Conservation (phyloP, 2,888 invertebrate genomes). For the Antheraea assamensis region DNA sequence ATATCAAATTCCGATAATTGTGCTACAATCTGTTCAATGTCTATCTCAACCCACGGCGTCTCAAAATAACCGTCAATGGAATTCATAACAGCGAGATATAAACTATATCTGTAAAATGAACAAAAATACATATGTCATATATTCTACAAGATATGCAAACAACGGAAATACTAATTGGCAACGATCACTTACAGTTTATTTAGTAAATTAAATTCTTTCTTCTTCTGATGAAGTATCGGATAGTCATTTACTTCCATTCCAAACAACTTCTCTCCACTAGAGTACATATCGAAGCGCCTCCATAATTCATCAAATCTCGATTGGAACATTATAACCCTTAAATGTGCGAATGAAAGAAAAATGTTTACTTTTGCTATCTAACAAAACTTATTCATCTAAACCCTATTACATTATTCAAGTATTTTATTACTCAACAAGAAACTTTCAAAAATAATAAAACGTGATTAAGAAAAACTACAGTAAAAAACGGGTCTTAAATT, state of each 20-base stretch:
- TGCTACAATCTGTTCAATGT: slow-evolving; percentile 90
- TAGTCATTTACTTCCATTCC: slow-evolving; percentile 92
- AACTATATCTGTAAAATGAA: slow-evolving; percentile 61
- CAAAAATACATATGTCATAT: neutral
- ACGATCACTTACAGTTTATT: slow-evolving; percentile 87
- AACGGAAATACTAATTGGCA: neutral
- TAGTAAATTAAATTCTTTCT: slow-evolving; percentile 91
- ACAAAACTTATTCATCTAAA: neutral
- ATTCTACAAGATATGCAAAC: neutral
- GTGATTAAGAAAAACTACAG: no score
- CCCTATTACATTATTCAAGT: no score
- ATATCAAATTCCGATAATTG: slow-evolving; percentile 93
- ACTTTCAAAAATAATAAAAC: no score
- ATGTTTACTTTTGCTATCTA: neutral
- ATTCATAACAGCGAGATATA: slow-evolving; percentile 91
- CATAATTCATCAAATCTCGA: slow-evolving; percentile 91
- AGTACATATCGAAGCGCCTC: slow-evolving; percentile 91
- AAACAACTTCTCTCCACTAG: slow-evolving; percentile 92
- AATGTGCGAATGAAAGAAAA: slow-evolving; percentile 17
- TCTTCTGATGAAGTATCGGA: slow-evolving; percentile 89
- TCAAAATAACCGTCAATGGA: slow-evolving; percentile 94
- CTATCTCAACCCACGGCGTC: slow-evolving; percentile 91
- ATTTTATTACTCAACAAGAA: no score
- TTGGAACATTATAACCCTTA: slow-evolving; percentile 87
- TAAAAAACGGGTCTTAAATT: no score